Conservation (phyloP, 37 sponge, comb jelly and placozoan species). For the Axinella damicornis region DNA sequence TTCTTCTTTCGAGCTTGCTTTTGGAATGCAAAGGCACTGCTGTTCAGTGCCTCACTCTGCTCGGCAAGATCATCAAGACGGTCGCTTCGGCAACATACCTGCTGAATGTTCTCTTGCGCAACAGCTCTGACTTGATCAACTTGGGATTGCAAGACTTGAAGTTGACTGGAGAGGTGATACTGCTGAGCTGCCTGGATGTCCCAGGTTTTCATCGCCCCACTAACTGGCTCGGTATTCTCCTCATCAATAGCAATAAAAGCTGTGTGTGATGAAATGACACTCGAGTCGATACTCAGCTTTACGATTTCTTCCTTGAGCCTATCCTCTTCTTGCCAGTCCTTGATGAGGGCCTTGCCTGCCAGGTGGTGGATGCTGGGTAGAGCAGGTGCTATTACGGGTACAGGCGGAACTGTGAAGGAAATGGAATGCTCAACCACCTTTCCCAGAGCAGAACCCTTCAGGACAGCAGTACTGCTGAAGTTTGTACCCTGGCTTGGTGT, state of each 20-base stretch:
- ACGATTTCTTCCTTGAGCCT: constrained; percentile 51
- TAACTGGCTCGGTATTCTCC: constrained; percentile 12
- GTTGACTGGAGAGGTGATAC: too few species aligned
- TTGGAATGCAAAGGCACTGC: background rate
- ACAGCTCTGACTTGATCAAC: background rate
- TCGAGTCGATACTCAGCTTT: constrained; percentile 58
- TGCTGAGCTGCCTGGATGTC: background rate
- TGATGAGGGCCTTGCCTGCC: constrained; percentile 62
- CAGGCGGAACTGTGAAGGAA: constrained; percentile 1
- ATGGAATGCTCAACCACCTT: background rate
- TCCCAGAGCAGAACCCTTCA: constrained; percentile 9
- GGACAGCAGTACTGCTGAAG: constrained; percentile 1
- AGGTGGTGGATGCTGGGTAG: constrained; percentile 65
- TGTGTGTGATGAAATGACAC: constrained; percentile 64
- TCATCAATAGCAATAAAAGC: constrained; percentile 77
- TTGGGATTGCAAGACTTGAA: too few species aligned
- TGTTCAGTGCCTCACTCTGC: background rate
- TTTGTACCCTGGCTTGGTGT: background rate
- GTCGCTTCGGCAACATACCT: background rate
- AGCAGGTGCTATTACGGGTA: background rate
- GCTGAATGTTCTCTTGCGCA: background rate
- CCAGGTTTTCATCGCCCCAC: constrained; percentile 24
- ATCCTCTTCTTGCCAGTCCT: constrained; percentile 16
- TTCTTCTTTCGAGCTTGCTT: background rate
- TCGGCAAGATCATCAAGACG: too few species aligned